Evolutionary conservation across 1,140 invertebrate species (phyloP).

Genomic region (Apis dorsata): DNA sequence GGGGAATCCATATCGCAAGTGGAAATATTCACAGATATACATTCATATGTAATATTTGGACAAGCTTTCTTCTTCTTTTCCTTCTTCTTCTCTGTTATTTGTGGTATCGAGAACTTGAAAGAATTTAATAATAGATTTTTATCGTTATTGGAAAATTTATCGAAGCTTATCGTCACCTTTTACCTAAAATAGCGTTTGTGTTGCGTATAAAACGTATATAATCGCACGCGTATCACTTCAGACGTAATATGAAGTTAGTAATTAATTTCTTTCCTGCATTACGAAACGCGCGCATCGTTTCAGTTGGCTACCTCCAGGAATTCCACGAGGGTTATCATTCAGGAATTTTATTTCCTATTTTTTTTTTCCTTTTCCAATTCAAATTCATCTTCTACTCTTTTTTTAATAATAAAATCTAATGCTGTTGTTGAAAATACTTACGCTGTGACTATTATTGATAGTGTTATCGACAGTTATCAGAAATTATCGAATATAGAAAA

Average conservation of each 20-base stretch:
- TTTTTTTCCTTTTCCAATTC: neutral
- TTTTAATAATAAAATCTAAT: neutral
- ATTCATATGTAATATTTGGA: no score
- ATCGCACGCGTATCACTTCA: conserved; percentile 1
- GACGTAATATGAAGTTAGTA: conserved; percentile 11
- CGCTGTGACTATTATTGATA: no score
- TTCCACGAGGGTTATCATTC: conserved; percentile 4
- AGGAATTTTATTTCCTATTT: conserved; percentile 12
- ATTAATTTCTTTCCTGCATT: conserved; percentile 47
- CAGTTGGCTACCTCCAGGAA: conserved; percentile 31
- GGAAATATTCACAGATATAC: neutral
- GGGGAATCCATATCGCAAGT: neutral
- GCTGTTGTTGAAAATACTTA: neutral
- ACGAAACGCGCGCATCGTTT: conserved; percentile 36
- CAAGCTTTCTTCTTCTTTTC: neutral
- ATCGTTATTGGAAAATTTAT: conserved; percentile 42
- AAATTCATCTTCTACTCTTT: neutral
- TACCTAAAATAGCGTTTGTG: neutral
- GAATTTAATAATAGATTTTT: neutral
- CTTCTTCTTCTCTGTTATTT: no score
- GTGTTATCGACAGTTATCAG: no score
- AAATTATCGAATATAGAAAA: no score
- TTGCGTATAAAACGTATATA: neutral
- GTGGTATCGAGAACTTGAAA: neutral
- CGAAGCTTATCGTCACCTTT: conserved; percentile 36